Conservation (phyloP, 2,113 vertebrate species). For the Lepus europaeus region DNA sequence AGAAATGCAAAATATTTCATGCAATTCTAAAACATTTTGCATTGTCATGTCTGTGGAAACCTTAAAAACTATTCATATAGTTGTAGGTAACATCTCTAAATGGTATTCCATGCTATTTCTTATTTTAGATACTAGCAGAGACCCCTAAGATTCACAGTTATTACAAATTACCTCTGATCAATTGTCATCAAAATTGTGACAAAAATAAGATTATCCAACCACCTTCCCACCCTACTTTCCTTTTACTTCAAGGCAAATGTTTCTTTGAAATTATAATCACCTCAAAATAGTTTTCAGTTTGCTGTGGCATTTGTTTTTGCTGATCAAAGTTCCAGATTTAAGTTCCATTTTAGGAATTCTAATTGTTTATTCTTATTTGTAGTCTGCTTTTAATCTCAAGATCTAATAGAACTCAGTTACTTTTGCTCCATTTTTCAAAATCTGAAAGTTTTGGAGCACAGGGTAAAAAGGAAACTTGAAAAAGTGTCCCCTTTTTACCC, state of each 20-base stretch:
- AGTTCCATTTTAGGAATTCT: neutral
- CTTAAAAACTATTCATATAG: neutral
- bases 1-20: slow-evolving; percentile 79
- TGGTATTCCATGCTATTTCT: slow-evolving; percentile 19
- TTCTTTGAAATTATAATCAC: slow-evolving; percentile 75
- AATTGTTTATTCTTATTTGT: slow-evolving; percentile 16
- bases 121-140: neutral
- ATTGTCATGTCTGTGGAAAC: slow-evolving; percentile 37
- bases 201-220: slow-evolving; percentile 5
- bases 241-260: slow-evolving; percentile 68
- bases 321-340: neutral
- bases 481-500: neutral
- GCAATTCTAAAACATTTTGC: slow-evolving; percentile 75
- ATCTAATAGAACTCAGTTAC: neutral
- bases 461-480: neutral
- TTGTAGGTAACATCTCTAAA: neutral
- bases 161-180: slow-evolving; percentile 71
- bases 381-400: neutral
- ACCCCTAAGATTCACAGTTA: neutral
- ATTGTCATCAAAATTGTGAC: neutral
- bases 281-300: slow-evolving; percentile 55
- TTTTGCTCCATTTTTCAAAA: slow-evolving; percentile 22
- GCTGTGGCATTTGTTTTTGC: neutral
- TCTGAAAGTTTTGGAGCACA: neutral
- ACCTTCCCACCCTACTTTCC: neutral